Evolutionary conservation across 2,797 vertebrate genomes (phyloP).

Genomic region (Rachycentron canadum): DNA sequence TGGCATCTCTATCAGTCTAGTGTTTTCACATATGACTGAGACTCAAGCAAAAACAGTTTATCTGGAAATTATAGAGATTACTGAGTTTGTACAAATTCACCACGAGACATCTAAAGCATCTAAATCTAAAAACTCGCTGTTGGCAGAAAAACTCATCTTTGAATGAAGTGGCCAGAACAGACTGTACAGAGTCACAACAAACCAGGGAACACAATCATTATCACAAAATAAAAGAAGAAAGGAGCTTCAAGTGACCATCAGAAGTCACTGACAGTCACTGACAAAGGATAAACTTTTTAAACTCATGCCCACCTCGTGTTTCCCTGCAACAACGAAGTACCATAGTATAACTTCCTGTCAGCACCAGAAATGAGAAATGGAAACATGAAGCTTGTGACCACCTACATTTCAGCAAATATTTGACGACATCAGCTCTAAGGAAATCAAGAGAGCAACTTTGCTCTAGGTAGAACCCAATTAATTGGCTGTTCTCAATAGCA

Average conservation of each 20-base stretch:
- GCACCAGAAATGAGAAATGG: neutral
- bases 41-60: neutral
- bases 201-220: too few relatives aligned
- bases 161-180: neutral
- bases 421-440: too few relatives aligned
- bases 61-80: neutral
- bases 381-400: neutral
- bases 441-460: too few relatives aligned
- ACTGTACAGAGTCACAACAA: neutral
- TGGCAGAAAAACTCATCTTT: neutral
- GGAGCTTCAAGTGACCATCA: too few relatives aligned
- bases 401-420: too few relatives aligned
- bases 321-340: neutral
- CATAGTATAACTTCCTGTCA: neutral
- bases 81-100: neutral
- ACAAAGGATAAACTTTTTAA: too few relatives aligned
- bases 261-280: too few relatives aligned
- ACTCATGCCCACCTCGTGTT: too few relatives aligned
- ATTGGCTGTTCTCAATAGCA: too few relatives aligned
- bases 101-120: neutral
- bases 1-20: neutral
- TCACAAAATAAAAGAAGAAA: too few relatives aligned
- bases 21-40: neutral
- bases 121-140: neutral
- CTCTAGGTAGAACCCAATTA: too few relatives aligned